Evolutionary conservation across 2,888 invertebrate genomes (phyloP), one percentile per base, ranked within the genome.

Genomic region (Heteropelma amictum): DNA sequence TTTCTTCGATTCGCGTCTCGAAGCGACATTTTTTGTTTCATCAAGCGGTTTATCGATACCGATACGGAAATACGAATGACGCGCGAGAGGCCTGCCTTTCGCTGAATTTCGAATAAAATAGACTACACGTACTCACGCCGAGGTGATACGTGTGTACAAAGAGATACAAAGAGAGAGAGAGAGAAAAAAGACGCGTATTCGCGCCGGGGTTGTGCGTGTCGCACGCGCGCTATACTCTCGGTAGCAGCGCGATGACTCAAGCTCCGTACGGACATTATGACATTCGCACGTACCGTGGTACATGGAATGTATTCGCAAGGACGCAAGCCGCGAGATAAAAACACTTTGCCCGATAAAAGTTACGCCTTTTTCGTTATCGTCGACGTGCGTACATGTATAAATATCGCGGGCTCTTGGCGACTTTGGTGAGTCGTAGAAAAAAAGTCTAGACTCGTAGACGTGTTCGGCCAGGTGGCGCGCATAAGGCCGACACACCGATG

Each of bases 401-500:
- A 21, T 21, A 38, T 21, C 21, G 30, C 38, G 64, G 58, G 35
- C 14, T 71, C 63, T 64, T 26, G 33, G 68, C 56, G 73, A 76
- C 73, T 72, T 76, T 58, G 72, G 68, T 47, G 56, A 69, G 61
- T 64, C 72, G 73, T 81, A 77, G 77, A 79, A 79, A 79, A n/a
- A 80, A 63, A 65, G 63, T 49, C 56, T 68, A 64, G 64, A 69
- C 72, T 78, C 78, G 77, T 80, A 83, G 78, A 79, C 80, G 80
- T 80, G 80, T 78, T 79, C 80, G 79, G 72, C 81, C 81, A 83
- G 84, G 83, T 83, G 82, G 83, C 79, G 82, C 79, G 74, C 79
- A 72, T 77, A 80, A 81, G 79, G 79, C 79, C 80, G 78, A 64
- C 64, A 35, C 56, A 28, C 58, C 28, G 28, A 38, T 58, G 28